These are phyloP conservation scores for Xiphias gladius DNA, from an alignment of 2,113 vertebrate genomes.

Conservation along the genomic window DNA sequence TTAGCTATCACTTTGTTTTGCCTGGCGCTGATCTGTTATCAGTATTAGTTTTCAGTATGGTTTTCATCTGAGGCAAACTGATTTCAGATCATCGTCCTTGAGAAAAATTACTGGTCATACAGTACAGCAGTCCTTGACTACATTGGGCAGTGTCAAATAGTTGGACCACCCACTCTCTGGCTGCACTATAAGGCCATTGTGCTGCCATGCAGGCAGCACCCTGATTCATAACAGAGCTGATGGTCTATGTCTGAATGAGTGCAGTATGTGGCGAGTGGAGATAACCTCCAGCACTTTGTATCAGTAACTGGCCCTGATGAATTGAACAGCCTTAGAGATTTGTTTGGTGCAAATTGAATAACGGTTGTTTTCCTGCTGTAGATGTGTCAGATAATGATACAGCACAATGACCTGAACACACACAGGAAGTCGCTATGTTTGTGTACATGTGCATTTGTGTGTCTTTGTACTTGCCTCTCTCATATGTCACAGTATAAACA, in stretches of 20 bases:
- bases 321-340: conserved; percentile 75
- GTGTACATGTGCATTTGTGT: conserved; percentile 1
- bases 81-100: conserved; percentile 36
- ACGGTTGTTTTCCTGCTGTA: conserved; percentile 72
- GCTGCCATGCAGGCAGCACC: conserved; percentile 58
- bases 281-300: conserved; percentile 76
- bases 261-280: conserved; percentile 68
- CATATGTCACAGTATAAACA: neutral
- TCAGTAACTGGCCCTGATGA: conserved; percentile 80
- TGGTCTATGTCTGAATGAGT: conserved; percentile 66
- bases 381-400: conserved; percentile 71
- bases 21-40: conserved; percentile 52
- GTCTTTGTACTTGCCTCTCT: neutral
- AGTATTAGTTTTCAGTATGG: neutral
- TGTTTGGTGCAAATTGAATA: conserved; percentile 80
- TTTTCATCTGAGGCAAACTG: conserved; percentile 37
- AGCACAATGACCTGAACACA: conserved; percentile 55
- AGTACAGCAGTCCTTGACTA: conserved; percentile 5
- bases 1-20: conserved; percentile 10
- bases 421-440: neutral
- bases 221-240: conserved; percentile 70
- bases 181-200: conserved; percentile 65
- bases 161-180: conserved; percentile 65
- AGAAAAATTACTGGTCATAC: neutral
- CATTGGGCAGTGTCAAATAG: conserved; percentile 46